Conservation (phyloP, 2,113 vertebrate species). For the Cathartes aura region DNA sequence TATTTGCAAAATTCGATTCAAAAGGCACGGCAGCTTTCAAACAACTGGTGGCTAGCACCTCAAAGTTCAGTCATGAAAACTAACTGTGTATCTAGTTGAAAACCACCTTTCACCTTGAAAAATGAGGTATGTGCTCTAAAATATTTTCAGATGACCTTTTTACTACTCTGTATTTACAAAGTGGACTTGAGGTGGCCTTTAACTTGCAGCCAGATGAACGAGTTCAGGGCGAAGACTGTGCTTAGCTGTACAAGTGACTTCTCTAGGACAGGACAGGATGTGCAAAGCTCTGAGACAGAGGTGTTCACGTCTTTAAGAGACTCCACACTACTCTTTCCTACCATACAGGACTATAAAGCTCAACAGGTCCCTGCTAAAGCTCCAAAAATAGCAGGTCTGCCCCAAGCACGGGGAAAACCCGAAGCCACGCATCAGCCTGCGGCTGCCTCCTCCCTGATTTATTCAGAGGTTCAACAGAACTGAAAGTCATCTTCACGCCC, state of each 20-base stretch:
- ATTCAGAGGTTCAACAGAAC: not conserved
- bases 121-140: not conserved
- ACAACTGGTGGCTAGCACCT: not conserved
- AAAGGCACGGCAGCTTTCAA: not conserved
- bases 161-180: not conserved
- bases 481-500: not conserved
- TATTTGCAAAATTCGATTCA: not conserved
- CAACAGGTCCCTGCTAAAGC: not conserved
- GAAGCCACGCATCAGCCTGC: rapidly evolving
- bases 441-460: not conserved
- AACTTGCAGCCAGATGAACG: not conserved
- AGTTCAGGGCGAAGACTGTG: not conserved
- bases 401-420: not conserved
- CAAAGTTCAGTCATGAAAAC: not conserved
- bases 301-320: not conserved
- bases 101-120: not conserved
- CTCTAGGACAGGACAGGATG: not conserved
- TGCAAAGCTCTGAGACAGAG: rapidly evolving
- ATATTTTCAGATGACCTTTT: not conserved
- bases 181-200: not conserved
- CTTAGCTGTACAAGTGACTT: not conserved
- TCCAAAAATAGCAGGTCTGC: not conserved
- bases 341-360: not conserved
- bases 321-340: not conserved
- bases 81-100: not conserved